A percentile compares a stretch with the other conserved stretches of the same genome.
Evolutionary conservation across 1,140 invertebrate species (phyloP).

Genomic region (Ridgeia piscesae): DNA sequence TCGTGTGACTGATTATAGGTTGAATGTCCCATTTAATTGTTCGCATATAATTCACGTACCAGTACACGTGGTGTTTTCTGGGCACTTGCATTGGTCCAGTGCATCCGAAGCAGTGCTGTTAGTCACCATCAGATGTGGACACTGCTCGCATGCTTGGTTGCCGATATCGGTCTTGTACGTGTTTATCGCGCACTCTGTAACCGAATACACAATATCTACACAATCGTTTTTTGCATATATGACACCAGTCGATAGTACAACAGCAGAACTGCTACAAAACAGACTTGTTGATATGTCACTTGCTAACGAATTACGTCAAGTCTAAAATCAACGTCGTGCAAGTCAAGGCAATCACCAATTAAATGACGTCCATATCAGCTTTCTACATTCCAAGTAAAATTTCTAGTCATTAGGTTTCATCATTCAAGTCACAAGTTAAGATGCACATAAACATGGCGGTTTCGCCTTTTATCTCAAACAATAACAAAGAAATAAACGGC

Average conservation of each 20-base stretch:
- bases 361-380: no score
- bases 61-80: not conserved
- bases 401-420: no score
- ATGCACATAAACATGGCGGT: no score
- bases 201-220: not conserved
- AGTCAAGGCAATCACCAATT: not conserved
- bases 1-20: no score
- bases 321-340: not conserved
- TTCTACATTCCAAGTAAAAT: no score
- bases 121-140: not conserved
- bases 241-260: not conserved
- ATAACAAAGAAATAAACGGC: no score
- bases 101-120: not conserved
- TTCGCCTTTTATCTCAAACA: no score
- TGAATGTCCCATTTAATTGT: not conserved
- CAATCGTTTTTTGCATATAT: not conserved
- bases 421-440: no score
- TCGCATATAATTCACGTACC: not conserved
- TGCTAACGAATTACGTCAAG: not conserved
- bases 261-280: not conserved
- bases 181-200: not conserved
- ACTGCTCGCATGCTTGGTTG: not conserved
- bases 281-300: not conserved
- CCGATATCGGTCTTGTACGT: not conserved
- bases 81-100: not conserved